Evolutionary conservation across 2,888 invertebrate genomes (phyloP), one percentile per base, ranked within the genome.

Genomic region (Linyphia triangularis): DNA sequence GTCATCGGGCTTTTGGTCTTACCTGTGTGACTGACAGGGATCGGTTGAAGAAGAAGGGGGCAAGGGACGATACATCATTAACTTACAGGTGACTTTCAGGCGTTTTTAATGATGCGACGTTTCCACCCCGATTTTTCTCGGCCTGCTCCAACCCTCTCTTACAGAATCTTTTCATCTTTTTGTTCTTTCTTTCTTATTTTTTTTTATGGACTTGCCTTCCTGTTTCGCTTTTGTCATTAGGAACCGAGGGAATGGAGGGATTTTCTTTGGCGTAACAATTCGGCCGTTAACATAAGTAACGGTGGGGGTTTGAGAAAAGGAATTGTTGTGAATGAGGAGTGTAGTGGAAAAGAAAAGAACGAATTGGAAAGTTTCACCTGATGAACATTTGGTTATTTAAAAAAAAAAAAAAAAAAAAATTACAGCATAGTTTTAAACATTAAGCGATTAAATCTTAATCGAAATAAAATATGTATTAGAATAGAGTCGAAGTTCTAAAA

Each of bases 41-140:
- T 72, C 57, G 59, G 26, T 40, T 22, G 16, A 63, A 65, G n/a
- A 22, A 37, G 37, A 65, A 6, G 28, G 19, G 33, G 70, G 22
- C 28, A 19, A 57, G 26, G 75, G 43, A 75, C 61, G 69, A 79
- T n/a, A 57, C 70, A 86, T 73, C 81, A 88, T 88, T 88, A 88
- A 88, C 86, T 88, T 88, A 81, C 81, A 88, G 73, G 86, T 73
- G 86, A 88, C 86, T 88, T 88, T 88, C 79, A 88, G 37, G 61
- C 86, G 37, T 19, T 81, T 88, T 81, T 88, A 88, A 88, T 88
- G 86, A 88, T 88, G 73, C 57, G 67, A 33, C 43, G 43, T 33
- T n/a, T 65, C 81, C 40, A 16, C 59, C 73, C 57, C 26, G 73
- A 26, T 72, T 24, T 79, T 65, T 67, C 37, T 30, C 65, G 26